Evolutionary conservation across 2,113 vertebrate species (phyloP), one percentile per base, ranked within the genome.

Genomic region (Dicrurus megarhynchus): DNA sequence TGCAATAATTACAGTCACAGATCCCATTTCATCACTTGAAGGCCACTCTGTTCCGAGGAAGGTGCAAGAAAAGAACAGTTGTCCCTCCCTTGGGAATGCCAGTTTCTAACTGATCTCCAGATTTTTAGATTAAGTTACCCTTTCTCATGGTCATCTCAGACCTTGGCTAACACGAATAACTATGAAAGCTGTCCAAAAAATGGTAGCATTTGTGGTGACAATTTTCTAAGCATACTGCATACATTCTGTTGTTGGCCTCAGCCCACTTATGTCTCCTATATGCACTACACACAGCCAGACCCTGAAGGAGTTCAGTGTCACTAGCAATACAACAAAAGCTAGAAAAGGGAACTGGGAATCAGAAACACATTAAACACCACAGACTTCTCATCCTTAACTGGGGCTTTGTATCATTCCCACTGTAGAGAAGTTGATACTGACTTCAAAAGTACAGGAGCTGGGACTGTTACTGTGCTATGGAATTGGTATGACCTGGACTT

Each of bases 261-360:
- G 63, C 15, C 18, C 47, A 28, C 19, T 84, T n/a, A 44, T 5
- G 9, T 70, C 35, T 84, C 59, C 50, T 24, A n/a, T 13, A 61
- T 4, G 16, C n/a, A 49, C 24, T n/a, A 28, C 4, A 69, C 32
- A 47, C 32, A 87, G 35, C 3, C 50, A 90, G 53, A 79, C 10
- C 24, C 37, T 3, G 5, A 63, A 75, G 26, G 24, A 76, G 13
- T 52, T 78, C 56, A 50, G 35, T 20, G 35, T 47, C 64, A 74
- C 42, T 28, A 52, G 65, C 16, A 15, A 33, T 11, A 10, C 4
- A 87, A 67, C 0, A 0, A 42, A 53, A 84, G 3, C 10, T 68
- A 49, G 39, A 64, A 63, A 75, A 37, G 44, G 33, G 56, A 92
- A 59, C 14, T 13, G n/a, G 39, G 28, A 91, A 79, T 22, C 39